A percentile compares a stretch with the other conserved stretches of the same genome.
phyloP scores from a whole-genome alignment of 1,140 invertebrate species.

The Leptopilina boulardi region DNA sequence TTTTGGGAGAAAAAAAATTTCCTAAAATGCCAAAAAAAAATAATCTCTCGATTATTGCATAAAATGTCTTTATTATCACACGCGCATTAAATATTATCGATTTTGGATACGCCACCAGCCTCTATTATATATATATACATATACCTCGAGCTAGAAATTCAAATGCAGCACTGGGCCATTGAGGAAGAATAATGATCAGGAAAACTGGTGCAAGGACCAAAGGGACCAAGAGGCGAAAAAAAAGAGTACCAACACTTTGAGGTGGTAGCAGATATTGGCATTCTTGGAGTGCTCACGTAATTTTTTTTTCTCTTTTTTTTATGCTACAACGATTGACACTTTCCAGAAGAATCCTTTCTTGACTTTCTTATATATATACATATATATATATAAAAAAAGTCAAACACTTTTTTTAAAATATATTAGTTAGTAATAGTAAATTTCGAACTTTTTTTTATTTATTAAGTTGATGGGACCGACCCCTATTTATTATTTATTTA shows the following conservation, averaged over 20 bases:
- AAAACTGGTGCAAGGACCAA: neutral
- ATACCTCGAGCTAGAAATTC: constrained; percentile 1
- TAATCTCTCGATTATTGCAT: neutral
- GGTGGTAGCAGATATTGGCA: neutral
- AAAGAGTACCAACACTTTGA: neutral
- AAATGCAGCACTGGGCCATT: neutral
- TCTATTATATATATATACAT: no score
- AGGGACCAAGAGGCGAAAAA: neutral
- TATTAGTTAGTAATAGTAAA: no score
- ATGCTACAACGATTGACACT: neutral
- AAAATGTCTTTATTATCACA: constrained; percentile 30
- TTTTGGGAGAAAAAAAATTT: neutral
- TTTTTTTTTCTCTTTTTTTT: neutral
- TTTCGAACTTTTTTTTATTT: no score
- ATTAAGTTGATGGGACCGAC: no score
- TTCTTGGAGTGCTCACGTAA: neutral
- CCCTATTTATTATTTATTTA: no score
- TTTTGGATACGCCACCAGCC: constrained; percentile 13
- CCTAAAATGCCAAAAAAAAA: no score
- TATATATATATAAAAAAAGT: no score
- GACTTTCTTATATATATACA: neutral
- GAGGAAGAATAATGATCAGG: constrained; percentile 11
- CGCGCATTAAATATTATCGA: constrained; percentile 23
- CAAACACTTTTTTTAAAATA: no score
- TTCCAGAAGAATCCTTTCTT: neutral